Conservation (phyloP, 2,113 vertebrate genomes). For the Brachypodius melanocephalos region DNA sequence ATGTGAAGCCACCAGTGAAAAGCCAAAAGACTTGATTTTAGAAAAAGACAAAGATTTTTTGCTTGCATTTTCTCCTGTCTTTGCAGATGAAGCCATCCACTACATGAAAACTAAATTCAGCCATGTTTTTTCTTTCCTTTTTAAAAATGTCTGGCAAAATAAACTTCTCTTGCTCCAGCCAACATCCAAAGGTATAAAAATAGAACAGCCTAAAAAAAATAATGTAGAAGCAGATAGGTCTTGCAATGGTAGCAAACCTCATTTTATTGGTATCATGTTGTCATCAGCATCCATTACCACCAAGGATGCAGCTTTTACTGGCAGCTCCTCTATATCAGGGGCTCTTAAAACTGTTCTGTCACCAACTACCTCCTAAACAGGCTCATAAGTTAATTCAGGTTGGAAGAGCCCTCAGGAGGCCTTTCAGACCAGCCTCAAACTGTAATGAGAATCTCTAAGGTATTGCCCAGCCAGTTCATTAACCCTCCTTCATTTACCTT, state of each 20-base stretch:
- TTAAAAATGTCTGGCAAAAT: not conserved
- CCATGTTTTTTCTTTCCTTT: not conserved
- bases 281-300: not conserved
- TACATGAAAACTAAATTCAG: not conserved
- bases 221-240: not conserved
- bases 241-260: not conserved
- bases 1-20: not conserved
- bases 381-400: not conserved
- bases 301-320: not conserved
- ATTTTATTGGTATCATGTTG: not conserved
- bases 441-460: not conserved
- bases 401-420: not conserved
- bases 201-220: not conserved
- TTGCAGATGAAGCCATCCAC: not conserved
- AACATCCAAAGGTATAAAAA: not conserved
- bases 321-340: not conserved
- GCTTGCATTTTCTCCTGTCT: not conserved
- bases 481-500: not conserved
- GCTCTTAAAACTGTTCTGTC: not conserved
- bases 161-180: not conserved
- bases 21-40: not conserved
- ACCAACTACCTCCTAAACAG: not conserved
- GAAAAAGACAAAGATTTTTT: not conserved
- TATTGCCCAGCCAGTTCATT: not conserved
- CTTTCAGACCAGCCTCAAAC: not conserved